Conservation (phyloP, 2,888 invertebrate species). For the Acanthoscelides obtectus region DNA sequence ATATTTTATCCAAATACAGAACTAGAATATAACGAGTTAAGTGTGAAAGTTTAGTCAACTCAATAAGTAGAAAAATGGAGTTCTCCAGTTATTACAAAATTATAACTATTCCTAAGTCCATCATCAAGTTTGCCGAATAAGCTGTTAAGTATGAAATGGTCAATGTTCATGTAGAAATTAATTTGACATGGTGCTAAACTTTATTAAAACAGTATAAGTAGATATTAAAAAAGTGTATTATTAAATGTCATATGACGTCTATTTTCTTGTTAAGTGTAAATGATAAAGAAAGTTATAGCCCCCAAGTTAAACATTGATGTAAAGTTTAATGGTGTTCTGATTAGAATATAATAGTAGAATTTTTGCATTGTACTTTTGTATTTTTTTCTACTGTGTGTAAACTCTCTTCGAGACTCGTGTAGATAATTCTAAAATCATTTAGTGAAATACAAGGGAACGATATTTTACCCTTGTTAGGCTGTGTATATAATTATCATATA, state of each 20-base stretch:
- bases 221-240: not conserved
- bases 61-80: too few relatives aligned
- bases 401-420: conserved; percentile 15
- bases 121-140: too few relatives aligned
- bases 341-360: not conserved
- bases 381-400: not conserved
- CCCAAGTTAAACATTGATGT: conserved; percentile 4
- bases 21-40: too few relatives aligned
- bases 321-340: not conserved
- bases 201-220: not conserved
- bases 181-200: conserved; percentile 5
- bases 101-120: too few relatives aligned
- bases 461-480: not conserved
- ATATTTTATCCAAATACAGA: too few relatives aligned
- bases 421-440: conserved; percentile 30
- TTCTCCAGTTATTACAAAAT: too few relatives aligned
- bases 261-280: not conserved
- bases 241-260: not conserved
- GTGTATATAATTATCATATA: not conserved
- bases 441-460: conserved; percentile 19
- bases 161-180: not conserved
- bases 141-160: not conserved
- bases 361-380: not conserved
- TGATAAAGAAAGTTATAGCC: not conserved
- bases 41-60: too few relatives aligned